Conservation (phyloP, 2,797 vertebrate species). For the Pseudochromis fuscus region DNA sequence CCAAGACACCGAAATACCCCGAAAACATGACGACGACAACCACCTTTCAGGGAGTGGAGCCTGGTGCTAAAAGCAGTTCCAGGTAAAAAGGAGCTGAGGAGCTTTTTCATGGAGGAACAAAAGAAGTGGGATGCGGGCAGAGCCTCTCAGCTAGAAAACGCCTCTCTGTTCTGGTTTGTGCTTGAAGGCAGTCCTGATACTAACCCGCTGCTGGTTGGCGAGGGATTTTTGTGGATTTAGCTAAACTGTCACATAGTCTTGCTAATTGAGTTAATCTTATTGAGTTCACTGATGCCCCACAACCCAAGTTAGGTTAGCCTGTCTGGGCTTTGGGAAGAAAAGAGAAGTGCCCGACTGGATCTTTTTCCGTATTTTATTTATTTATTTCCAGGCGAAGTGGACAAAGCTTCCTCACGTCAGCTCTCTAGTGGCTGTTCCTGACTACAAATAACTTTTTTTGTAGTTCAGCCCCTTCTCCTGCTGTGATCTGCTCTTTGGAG, state of each 20-base stretch:
- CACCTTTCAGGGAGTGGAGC: slow-evolving; percentile 85
- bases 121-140: slow-evolving; percentile 82
- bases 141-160: slow-evolving; percentile 58
- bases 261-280: slow-evolving; percentile 79
- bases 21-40: slow-evolving; percentile 87
- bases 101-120: slow-evolving; percentile 78
- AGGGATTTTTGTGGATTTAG: slow-evolving; percentile 70
- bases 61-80: slow-evolving; percentile 86
- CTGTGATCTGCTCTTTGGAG: neutral
- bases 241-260: slow-evolving; percentile 69
- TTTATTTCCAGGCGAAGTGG: slow-evolving; percentile 1
- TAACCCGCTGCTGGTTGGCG: slow-evolving; percentile 25
- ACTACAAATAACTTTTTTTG: slow-evolving; percentile 47
- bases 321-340: slow-evolving; percentile 8
- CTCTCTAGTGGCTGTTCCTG: neutral
- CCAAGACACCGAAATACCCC: slow-evolving; percentile 45
- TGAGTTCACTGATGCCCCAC: slow-evolving; percentile 49
- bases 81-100: slow-evolving; percentile 79
- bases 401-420: neutral
- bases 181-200: slow-evolving; percentile 17
- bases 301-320: slow-evolving; percentile 56
- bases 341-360: neutral
- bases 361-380: neutral
- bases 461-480: neutral
- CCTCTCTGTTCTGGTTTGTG: slow-evolving; percentile 41